A percentile compares a stretch with the other conserved stretches of the same genome.
These are phyloP conservation scores for Coranthus polyacanthus DNA, from an alignment of 2,797 vertebrate species.

Conservation along the genomic window DNA sequence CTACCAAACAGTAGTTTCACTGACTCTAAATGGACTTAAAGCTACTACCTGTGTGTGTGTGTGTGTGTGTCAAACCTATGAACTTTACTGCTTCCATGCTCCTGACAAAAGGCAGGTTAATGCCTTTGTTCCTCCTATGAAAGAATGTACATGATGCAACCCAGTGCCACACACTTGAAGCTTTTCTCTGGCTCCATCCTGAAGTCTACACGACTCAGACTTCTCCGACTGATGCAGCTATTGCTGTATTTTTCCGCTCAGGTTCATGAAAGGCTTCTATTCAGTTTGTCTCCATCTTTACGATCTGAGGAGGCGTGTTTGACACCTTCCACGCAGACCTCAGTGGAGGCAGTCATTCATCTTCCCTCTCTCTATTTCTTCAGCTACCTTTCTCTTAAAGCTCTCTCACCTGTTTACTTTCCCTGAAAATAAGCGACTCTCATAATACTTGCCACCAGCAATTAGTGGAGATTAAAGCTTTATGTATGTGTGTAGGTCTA, in stretches of 20 bases:
- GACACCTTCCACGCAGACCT: constrained; percentile 44
- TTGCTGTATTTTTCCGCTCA: constrained; percentile 51
- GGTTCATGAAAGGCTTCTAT: constrained; percentile 52
- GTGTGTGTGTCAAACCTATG: constrained; percentile 34
- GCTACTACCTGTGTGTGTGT: constrained; percentile 1
- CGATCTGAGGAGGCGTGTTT: constrained; percentile 53
- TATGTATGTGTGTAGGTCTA: constrained; percentile 15
- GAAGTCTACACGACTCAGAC: constrained; percentile 41
- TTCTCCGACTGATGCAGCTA: constrained; percentile 61
- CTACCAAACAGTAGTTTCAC: neutral
- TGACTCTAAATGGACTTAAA: constrained; percentile 32
- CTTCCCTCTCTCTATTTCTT: constrained; percentile 6
- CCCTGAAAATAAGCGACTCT: constrained; percentile 33
- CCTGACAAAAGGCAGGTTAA: constrained; percentile 17
- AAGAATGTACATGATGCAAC: constrained; percentile 37
- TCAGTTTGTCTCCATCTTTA: constrained; percentile 39
- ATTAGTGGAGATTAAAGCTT: constrained; percentile 52
- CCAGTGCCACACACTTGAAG: constrained; percentile 17
- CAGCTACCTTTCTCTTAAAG: constrained; percentile 12
- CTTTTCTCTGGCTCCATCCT: constrained; percentile 69
- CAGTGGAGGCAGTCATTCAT: constrained; percentile 33
- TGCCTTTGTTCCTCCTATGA: constrained; percentile 33
- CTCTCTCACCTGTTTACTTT: constrained; percentile 45
- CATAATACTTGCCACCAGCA: constrained; percentile 27
- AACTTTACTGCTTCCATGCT: constrained; percentile 53